Percentiles rank a stretch among this genome's conserved stretches.
Conservation (phyloP, 2,113 vertebrate genomes). For the Elephas maximus region DNA sequence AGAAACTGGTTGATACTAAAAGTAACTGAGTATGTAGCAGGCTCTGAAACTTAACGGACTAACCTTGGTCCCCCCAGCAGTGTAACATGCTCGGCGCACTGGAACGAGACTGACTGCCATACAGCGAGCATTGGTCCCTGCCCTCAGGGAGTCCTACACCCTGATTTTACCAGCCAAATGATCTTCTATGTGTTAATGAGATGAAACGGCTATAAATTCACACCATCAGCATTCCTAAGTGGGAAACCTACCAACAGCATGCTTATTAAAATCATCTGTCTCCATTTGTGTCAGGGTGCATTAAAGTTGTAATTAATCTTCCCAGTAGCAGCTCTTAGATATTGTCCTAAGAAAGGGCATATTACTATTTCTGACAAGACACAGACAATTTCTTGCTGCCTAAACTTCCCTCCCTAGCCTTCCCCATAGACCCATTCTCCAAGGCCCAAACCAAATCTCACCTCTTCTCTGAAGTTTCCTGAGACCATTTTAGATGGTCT, state of each 20-base stretch:
- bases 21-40: neutral
- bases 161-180: neutral
- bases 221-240: constrained; percentile 9
- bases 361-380: constrained; percentile 33
- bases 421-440: neutral
- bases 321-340: constrained; percentile 29
- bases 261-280: constrained; percentile 66
- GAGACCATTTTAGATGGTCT: neutral
- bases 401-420: neutral
- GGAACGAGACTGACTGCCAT: neutral
- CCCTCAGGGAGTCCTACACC: neutral
- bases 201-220: constrained; percentile 37
- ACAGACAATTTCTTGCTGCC: neutral
- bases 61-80: neutral
- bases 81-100: rapidly evolving
- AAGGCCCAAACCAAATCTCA: neutral
- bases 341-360: constrained; percentile 66
- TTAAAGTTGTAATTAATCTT: constrained; percentile 73
- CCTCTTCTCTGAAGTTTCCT: neutral
- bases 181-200: constrained; percentile 13
- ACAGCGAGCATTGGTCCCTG: neutral
- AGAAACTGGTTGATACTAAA: neutral
- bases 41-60: neutral
- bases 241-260: constrained; percentile 1
- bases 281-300: constrained; percentile 67